Base-by-base conservation (phyloP, 2,797 vertebrate species). In the Acanthiza pusilla region DNA sequence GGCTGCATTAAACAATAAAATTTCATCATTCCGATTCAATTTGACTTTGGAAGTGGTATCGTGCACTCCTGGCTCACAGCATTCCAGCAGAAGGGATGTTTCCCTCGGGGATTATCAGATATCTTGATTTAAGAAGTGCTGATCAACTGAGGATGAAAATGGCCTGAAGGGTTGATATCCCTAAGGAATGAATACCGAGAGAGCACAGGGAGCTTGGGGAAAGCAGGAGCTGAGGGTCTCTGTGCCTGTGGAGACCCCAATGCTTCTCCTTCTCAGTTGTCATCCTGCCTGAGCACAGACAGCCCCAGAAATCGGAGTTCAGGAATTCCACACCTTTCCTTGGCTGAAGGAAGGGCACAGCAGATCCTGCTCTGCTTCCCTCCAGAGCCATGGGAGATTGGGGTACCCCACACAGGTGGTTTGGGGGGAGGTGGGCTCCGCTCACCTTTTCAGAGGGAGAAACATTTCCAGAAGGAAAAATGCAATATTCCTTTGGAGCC, bases 371-470 rank as follows among this genome's bases (percentile, higher is more conserved):
- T n/a, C 34, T 3, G 0, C 13, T 15, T 38, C 55, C 3, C 65
- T 9, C 51, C 1, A 53, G 36, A 82, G 29, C 40, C 20, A 1
- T 1, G 2, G 7, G 22, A 40, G 57, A 43, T 18, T n/a, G 4
- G 4, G 60, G 11, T 3, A 5, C 4, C 10, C 42, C 34, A 0
- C 0, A 4, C 16, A 2, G 29, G 25, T 5, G 17, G 43, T 45
- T 19, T 23, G 8, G 61, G 0, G 2, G 20, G 19, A 12, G 38
- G 4, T 6, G 81, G 60, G 9, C 27, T 43, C 23, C 3, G 70
- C 34, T 74, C 51, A 1, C 25, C 38, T 60, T 11, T 27, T 14
- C 66, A 19, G 36, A 12, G 13, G 48, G 57, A 17, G 43, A 34
- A 89, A 18, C 15, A 11, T 43, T 25, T 5, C 17, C 60, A 15